phyloP scores from a whole-genome alignment of 2,797 vertebrate genomes.

The Lateolabrax maculatus region DNA sequence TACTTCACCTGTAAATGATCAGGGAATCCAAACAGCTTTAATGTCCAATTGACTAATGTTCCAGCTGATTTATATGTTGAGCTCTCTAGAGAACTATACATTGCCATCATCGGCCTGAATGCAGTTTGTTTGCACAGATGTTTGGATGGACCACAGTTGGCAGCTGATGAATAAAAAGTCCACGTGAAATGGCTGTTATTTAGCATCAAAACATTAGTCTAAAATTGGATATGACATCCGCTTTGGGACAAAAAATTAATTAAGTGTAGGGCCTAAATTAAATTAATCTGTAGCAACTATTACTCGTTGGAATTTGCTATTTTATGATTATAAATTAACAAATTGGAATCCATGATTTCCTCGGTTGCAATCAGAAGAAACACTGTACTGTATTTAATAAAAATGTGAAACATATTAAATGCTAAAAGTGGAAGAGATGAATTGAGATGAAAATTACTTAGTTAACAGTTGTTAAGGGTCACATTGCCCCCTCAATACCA shows the following conservation, averaged over 20 bases:
- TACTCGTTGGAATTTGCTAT: background rate
- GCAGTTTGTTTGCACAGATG: background rate
- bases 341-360: background rate
- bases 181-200: background rate
- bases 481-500: too few species aligned
- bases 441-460: background rate
- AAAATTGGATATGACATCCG: background rate
- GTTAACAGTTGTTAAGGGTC: too few species aligned
- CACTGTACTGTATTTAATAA: background rate
- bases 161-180: slow-evolving; percentile 10
- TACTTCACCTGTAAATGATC: slow-evolving; percentile 25
- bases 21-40: slow-evolving; percentile 42
- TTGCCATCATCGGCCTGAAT: slow-evolving; percentile 3
- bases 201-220: background rate
- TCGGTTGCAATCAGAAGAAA: slow-evolving; percentile 6
- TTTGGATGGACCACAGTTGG: slow-evolving; percentile 7
- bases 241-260: slow-evolving; percentile 7
- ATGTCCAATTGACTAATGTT: slow-evolving; percentile 28
- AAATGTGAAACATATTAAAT: background rate
- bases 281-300: slow-evolving; percentile 3
- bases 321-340: slow-evolving; percentile 11
- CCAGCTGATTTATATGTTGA: slow-evolving; percentile 33
- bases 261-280: background rate
- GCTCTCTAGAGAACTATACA: background rate
- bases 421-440: background rate